Conservation (phyloP, 2,888 invertebrate genomes). For the Cryptocheilus praepositus region DNA sequence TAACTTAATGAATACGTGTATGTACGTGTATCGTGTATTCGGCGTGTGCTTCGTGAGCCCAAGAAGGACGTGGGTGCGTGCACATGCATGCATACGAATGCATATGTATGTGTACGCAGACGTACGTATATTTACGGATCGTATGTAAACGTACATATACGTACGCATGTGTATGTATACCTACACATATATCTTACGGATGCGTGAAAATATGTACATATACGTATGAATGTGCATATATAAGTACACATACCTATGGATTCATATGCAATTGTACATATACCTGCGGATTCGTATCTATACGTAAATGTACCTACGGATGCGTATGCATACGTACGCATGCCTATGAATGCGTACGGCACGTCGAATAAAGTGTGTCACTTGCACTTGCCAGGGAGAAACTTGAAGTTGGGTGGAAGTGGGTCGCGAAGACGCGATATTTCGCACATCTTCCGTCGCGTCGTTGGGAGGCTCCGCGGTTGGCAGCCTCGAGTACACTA, state of each 20-base stretch:
- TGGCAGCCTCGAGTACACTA: slow-evolving; percentile 16
- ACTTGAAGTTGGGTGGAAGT: slow-evolving; percentile 34
- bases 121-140: too few relatives aligned
- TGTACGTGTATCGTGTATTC: slow-evolving; percentile 3
- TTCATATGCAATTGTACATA: too few relatives aligned
- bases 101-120: too few relatives aligned
- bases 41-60: not conserved
- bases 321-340: too few relatives aligned
- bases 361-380: slow-evolving; percentile 38
- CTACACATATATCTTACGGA: too few relatives aligned
- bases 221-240: too few relatives aligned
- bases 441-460: slow-evolving; percentile 43
- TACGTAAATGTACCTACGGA: too few relatives aligned
- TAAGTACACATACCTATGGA: too few relatives aligned
- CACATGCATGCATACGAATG: not conserved
- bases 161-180: not conserved
- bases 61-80: not conserved
- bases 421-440: slow-evolving; percentile 42
- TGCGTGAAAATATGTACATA: too few relatives aligned
- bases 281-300: too few relatives aligned
- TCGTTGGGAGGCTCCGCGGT: slow-evolving; percentile 1
- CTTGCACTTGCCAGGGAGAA: slow-evolving; percentile 45
- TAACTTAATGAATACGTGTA: not conserved
- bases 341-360: not conserved
- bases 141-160: too few relatives aligned